Evolutionary conservation across 1,140 invertebrate species (phyloP), one percentile per base, ranked within the genome.

Genomic region (Choristoneura fumiferana): DNA sequence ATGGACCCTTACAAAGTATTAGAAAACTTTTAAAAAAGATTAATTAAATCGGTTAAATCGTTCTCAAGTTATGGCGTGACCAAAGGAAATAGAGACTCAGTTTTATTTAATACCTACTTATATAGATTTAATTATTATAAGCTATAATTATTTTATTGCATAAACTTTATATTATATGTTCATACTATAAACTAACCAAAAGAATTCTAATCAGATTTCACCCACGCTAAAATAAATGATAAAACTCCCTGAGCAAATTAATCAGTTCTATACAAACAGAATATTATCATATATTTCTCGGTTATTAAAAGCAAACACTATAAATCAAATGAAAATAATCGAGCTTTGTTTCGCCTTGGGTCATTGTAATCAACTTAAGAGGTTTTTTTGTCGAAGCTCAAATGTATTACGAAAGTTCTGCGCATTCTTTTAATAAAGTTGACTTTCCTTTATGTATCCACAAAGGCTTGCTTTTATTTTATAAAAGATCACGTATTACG

Each of bases 281-380:
- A 49, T 49, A 49, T 49, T 49, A 49, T 29, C 43, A 49, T 71
- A 70, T 59, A 59, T 57, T 67, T 69, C 60, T 54, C 62, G 55
- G 67, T 67, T 79, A 78, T 76, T 79, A 79, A 78, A 73, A 70
- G 67, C 68, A 75, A 77, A 79, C 73, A 79, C 67, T 71, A 77
- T 79, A 79, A 79, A 79, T 79, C 74, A 79, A 67, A 71, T 65
- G 38, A 61, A 67, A 75, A 74, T 79, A 79, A 79, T 79, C 74
- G 69, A 65, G 62, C 65, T 79, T 75, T 75, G 70, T 75, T 76
- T 75, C 63, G 76, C 76, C 76, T 64, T 59, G 56, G 74, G 74
- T 77, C 74, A 73, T 71, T 71, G 68, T 77, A 77, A 79, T 79
- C 74, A 77, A 67, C 29, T 56, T 39, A 36, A 52, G 66, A 67